These are phyloP conservation scores for Drosophila antonietae DNA, from an alignment of 2,888 invertebrate species.

Conservation along the genomic window DNA sequence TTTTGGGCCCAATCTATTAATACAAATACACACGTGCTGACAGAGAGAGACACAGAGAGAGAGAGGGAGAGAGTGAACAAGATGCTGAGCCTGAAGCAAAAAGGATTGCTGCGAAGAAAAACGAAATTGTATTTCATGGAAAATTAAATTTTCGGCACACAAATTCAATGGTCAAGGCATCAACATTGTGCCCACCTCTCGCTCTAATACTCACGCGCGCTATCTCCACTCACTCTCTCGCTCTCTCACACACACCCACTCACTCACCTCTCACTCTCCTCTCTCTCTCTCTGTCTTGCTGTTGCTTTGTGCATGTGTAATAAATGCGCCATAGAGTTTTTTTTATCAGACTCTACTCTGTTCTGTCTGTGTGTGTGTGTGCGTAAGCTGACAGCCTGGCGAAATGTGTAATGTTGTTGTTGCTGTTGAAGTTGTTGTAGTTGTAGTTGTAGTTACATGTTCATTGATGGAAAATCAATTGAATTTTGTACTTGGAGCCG, in stretches of 20 bases:
- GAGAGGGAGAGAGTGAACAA: not conserved
- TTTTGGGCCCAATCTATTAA: constrained; percentile 57
- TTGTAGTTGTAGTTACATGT: constrained; percentile 43
- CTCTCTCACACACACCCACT: too few relatives aligned
- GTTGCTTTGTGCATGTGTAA: constrained; percentile 35
- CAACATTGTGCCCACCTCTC: constrained; percentile 40
- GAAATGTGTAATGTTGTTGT: constrained; percentile 8
- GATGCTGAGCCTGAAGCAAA: constrained; percentile 20
- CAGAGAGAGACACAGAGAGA: constrained; percentile 24
- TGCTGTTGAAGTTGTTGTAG: constrained; percentile 14
- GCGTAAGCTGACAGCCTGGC: constrained; percentile 30
- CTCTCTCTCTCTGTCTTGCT: not conserved
- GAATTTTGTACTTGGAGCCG: constrained; percentile 42
- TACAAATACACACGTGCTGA: constrained; percentile 46
- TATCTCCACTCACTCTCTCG: not conserved
- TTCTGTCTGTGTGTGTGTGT: constrained; percentile 17
- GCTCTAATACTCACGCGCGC: constrained; percentile 1
- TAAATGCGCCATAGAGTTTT: constrained; percentile 45
- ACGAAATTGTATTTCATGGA: constrained; percentile 62
- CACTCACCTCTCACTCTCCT: not conserved
- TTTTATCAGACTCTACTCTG: constrained; percentile 28
- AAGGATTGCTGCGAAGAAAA: constrained; percentile 38
- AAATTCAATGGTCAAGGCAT: constrained; percentile 65
- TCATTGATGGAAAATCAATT: constrained; percentile 68
- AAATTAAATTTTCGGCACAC: constrained; percentile 68